A percentile compares a stretch with the other conserved stretches of the same genome.
These are phyloP conservation scores for Scaptomyza graminum DNA, from an alignment of 1,140 invertebrate species.

Conservation along the genomic window DNA sequence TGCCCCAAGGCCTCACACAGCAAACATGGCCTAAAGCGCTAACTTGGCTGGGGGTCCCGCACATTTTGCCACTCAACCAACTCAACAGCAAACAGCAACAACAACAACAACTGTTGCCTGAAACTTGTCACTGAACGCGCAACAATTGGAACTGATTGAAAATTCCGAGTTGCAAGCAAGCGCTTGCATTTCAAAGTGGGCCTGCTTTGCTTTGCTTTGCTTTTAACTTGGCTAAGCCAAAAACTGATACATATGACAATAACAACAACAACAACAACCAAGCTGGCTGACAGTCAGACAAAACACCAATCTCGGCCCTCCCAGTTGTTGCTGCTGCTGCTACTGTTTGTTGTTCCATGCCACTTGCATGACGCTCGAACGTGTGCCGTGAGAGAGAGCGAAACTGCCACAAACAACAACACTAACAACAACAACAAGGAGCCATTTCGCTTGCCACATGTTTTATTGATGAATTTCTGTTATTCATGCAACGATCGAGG, in stretches of 20 bases:
- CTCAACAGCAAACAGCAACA: background rate
- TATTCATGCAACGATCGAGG: slow-evolving; percentile 75
- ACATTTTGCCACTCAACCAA: slow-evolving; percentile 71
- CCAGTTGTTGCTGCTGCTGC: slow-evolving; percentile 4
- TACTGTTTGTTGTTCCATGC: slow-evolving; percentile 11
- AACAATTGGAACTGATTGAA: slow-evolving; percentile 82
- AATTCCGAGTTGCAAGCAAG: slow-evolving; percentile 58
- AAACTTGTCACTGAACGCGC: slow-evolving; percentile 74
- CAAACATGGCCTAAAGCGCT: slow-evolving; percentile 66
- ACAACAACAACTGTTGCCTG: slow-evolving; percentile 5
- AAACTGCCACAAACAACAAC: slow-evolving; percentile 6
- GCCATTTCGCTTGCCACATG: slow-evolving; percentile 57
- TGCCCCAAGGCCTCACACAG: background rate
- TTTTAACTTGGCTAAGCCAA: slow-evolving; percentile 59
- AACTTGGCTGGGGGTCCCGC: slow-evolving; percentile 70
- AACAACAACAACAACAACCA: slow-evolving; percentile 31
- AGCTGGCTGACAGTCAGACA: slow-evolving; percentile 25
- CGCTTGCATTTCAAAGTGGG: slow-evolving; percentile 69
- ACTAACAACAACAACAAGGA: background rate
- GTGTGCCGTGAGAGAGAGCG: slow-evolving; percentile 66
- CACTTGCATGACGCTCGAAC: slow-evolving; percentile 61
- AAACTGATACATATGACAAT: slow-evolving; percentile 80
- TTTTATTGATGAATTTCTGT: slow-evolving; percentile 83
- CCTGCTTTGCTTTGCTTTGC: slow-evolving; percentile 33
- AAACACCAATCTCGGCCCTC: slow-evolving; percentile 48